Evolutionary conservation across 2,797 vertebrate species (phyloP), one percentile per base, ranked within the genome.

Genomic region (Oreonectes daqikongensis): DNA sequence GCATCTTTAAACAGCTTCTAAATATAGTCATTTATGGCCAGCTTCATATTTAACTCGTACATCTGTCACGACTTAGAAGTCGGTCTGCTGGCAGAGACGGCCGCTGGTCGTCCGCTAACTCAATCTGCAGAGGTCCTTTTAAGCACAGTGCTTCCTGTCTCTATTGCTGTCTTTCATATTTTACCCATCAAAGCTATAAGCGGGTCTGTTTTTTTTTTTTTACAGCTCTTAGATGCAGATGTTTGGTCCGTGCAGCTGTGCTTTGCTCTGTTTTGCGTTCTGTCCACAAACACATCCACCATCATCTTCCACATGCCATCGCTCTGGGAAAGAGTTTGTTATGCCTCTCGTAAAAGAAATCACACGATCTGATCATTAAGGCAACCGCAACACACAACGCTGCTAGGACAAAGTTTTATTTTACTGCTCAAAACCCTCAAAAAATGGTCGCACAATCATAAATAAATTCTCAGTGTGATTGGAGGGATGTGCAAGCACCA

Each of bases 1-100:
- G 92, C 91, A 88, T 92, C 91, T 92, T 92, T 90, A 91, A 92
- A 89, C 89, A 90, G 89, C 85, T 88, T 88, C 91, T 93, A 93
- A 91, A 92, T 92, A 89, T 92, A 93, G 91, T 85, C 86, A 24
- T 89, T 90, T 89, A 92, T 90, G 90, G 90, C 88, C 89, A 80
- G 85, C 88, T 90, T 92, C 91, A 91, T 91, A 90, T 90, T 88
- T 91, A 92, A 93, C 93, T 91, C 86, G 90, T 90, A 90, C 91
- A 93, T 93, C 92, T 91, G 91, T 93, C 91, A 90, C 87, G 86
- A 84, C 88, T 91, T 90, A 89, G 61, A 75, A 77, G 76, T 78
- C 78, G 48, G 78, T 44, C 42, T 44, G 63, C 77, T 81, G 80
- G 75, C 80, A 82, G 69, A 75, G 64, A 72, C 30, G 69, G 72